Evolutionary conservation across 2,797 vertebrate genomes (phyloP).

Genomic region (Xenopus petersii): DNA sequence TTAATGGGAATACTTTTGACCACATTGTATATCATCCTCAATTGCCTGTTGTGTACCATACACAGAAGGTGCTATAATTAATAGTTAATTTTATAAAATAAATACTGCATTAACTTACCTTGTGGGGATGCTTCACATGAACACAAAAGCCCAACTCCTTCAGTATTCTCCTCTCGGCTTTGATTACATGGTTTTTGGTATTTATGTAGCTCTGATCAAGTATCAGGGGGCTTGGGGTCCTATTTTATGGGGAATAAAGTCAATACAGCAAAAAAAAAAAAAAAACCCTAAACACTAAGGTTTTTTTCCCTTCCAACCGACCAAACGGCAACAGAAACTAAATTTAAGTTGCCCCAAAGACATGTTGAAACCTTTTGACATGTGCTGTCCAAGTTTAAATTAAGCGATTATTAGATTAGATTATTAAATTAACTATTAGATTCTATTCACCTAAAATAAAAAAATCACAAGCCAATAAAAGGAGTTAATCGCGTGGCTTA

Average conservation of each 20-base stretch:
- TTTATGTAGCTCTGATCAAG: slow-evolving; percentile 99
- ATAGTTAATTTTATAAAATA: too few relatives aligned
- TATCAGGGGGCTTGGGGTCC: slow-evolving; percentile 96
- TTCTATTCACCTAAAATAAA: too few relatives aligned
- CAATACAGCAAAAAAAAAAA: slow-evolving; percentile 71
- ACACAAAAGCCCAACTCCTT: slow-evolving; percentile 99
- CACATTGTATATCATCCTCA: too few relatives aligned
- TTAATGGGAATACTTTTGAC: too few relatives aligned
- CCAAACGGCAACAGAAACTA: slow-evolving; percentile 93
- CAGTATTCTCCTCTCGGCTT: slow-evolving; percentile 93
- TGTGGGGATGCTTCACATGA: slow-evolving; percentile 99
- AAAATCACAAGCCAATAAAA: too few relatives aligned
- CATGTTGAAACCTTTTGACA: slow-evolving; percentile 83
- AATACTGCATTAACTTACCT: slow-evolving; percentile 76
- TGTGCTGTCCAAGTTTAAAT: slow-evolving; percentile 78
- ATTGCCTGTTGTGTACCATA: too few relatives aligned
- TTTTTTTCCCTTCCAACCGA: slow-evolving; percentile 80
- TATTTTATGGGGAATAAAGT: slow-evolving; percentile 88
- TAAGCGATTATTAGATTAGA: slow-evolving; percentile 46
- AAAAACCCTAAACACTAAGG: slow-evolving; percentile 53
- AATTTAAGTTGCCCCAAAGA: slow-evolving; percentile 91
- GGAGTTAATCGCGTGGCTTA: too few relatives aligned
- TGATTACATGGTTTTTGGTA: slow-evolving; percentile 99
- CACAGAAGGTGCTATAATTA: too few relatives aligned
- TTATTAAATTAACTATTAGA: neutral